Evolutionary conservation across 1,140 invertebrate species (phyloP), one percentile per base, ranked within the genome.

Genomic region (Frieseomelitta varia): DNA sequence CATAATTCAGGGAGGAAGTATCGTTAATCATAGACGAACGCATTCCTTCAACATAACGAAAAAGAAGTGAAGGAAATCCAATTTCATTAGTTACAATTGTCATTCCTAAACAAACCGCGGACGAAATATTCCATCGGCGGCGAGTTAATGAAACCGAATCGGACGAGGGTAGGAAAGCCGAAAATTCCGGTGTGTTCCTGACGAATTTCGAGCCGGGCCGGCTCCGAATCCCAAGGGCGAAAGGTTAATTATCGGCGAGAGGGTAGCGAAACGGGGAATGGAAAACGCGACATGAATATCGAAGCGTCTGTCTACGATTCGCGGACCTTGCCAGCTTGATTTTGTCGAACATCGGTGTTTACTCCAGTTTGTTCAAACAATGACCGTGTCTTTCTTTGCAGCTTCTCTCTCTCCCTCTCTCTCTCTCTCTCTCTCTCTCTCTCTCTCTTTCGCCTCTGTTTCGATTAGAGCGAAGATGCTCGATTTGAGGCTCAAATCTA

Each of bases 281-380:
- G 79, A 81, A 75, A 88, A 63, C 79, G 82, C 78, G 77, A 88
- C 83, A 85, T 82, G 78, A 88, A 88, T 88, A 88, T 88, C 79
- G 87, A 63, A 85, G 69, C 69, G 82, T 76, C 58, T 56, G 56
- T 69, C 83, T 82, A 71, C 86, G 81, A 88, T 88, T 81, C 71
- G 83, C 51, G 39, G 39, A 53, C 56, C 69, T 87, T 61, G 65
- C 69, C 86, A 80, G 86, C 85, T 88, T 76, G 71, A 69, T 88
- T 88, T 85, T 88, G 79, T 67, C 79, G 80, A 55, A 87, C 80
- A 77, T 75, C 75, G 75, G 79, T 88, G 83, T 88, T 85, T 88
- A 88, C 86, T 85, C 79, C 76, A 61, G 73, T 71, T 88, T 79
- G 82, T 85, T 82, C 87, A 88, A 88, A 88, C 79, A 88, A 85